Evolutionary conservation across 1,140 invertebrate genomes (phyloP), one percentile per base, ranked within the genome.

Genomic region (Papilio xuthus): DNA sequence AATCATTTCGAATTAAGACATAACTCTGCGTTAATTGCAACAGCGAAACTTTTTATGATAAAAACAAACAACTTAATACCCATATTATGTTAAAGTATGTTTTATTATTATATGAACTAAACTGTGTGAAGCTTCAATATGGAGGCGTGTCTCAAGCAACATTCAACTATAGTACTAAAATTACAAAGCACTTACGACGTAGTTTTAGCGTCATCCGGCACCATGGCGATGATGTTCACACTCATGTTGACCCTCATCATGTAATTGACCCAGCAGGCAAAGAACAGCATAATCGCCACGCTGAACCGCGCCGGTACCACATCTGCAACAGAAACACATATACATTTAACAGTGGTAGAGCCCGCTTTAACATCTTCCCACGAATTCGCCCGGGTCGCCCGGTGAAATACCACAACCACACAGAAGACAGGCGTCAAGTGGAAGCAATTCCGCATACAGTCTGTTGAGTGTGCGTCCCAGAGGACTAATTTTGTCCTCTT

Each of bases 211-310:
- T 84, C 79, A 53, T 89, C 85, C 10, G 90, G 88, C n/a, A 96
- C 95, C 96, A 97, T 97, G 12, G 96, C 96, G 18, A 97, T 96
- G 81, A 97, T 96, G 80, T 95, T 96, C 79, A 97, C 96, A 23
- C 96, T 96, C 86, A 97, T 95, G 94, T 97, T 97, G 28, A 96
- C 96, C 69, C 96, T 92, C 84, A 97, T 94, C 90, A 97, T 96
- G 86, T 97, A 97, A 77, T 95, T 96, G 76, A 97, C 95, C 92
- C 96, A 96, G 80, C 96, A 96, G 2, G 96, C 96, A 77, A 96
- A 93, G 83, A 97, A 97, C 89, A 97, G 94, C 95, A 97, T 95
- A 2, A 96, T 87, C 0, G 95, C 96, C 44, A 97, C 90, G 79
- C 96, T 94, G 70, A 94, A 94, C 81, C 96, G 91, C 83, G 92